These are phyloP conservation scores for Pan troglodytes DNA, from an alignment of 2,113 vertebrate species.

Conservation along the genomic window NHGRI_mPanTro3-v2.1_pri NC_072398.2:131738001-131738500, in stretches of 20 bases:
- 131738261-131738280: background rate
- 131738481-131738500: constrained; percentile 31
- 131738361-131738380: background rate
- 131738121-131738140: background rate
- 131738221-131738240: background rate
- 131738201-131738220: background rate
- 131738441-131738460: constrained; percentile 43
- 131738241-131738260: background rate
- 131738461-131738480: background rate
- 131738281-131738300: background rate
- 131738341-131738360: background rate
- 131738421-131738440: background rate
- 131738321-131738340: background rate
- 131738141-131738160: background rate
- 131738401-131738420: constrained; percentile 8
- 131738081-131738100: background rate
- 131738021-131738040: background rate
- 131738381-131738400: background rate
- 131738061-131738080: background rate
- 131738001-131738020: background rate
- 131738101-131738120: background rate
- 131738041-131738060: background rate
- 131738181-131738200: background rate
- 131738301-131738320: background rate
- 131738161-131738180: background rate